A percentile compares a stretch with the other conserved stretches of the same genome.
phyloP scores from a whole-genome alignment of 2,888 invertebrate genomes.

The Cyclophora punctaria region DNA sequence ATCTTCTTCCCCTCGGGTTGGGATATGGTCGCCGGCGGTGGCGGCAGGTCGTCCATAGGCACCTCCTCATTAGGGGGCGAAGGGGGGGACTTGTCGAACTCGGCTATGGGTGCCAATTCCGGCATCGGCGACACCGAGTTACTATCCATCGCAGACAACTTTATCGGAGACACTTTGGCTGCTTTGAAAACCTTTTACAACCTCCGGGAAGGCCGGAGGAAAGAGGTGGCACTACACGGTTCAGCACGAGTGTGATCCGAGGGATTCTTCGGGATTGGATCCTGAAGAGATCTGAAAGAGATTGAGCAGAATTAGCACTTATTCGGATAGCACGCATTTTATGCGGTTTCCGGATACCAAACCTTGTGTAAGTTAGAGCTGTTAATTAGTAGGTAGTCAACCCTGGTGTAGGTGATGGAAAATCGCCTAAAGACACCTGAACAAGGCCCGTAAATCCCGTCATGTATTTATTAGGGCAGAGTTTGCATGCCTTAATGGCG shows the following conservation, averaged over 20 bases:
- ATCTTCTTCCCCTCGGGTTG: slow-evolving; percentile 74
- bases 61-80: slow-evolving; percentile 77
- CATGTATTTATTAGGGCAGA: no score
- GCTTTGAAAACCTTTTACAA: slow-evolving; percentile 36
- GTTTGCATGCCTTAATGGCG: no score
- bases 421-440: neutral
- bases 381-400: neutral
- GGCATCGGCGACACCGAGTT: slow-evolving; percentile 82
- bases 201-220: slow-evolving; percentile 56
- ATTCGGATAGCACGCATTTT: no score
- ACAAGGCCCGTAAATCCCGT: no score
- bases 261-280: no score
- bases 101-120: slow-evolving; percentile 80
- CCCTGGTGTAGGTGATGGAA: neutral
- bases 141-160: slow-evolving; percentile 78
- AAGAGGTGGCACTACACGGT: neutral
- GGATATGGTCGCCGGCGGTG: slow-evolving; percentile 76
- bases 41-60: slow-evolving; percentile 79
- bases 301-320: no score
- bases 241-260: no score
- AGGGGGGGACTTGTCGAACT: slow-evolving; percentile 81
- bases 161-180: slow-evolving; percentile 74
- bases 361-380: neutral
- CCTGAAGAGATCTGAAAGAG: no score
- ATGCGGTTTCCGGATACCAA: no score